Conservation (phyloP, 2,888 invertebrate genomes). For the Polietes domitor region DNA sequence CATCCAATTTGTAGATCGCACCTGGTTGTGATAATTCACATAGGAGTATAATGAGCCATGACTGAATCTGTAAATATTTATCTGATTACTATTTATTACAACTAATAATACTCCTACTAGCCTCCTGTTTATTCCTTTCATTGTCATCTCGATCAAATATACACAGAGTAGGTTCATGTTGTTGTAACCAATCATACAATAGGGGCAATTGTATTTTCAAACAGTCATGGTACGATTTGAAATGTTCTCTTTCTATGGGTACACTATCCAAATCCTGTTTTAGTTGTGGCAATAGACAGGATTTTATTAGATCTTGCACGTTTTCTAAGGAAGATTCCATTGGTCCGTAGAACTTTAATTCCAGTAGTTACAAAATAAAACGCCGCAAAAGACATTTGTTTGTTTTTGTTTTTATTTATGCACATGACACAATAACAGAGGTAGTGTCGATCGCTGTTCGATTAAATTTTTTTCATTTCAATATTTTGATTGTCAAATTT, state of each 20-base stretch:
- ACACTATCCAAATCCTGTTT: constrained; percentile 73
- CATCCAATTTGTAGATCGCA: constrained; percentile 71
- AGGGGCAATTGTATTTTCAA: constrained; percentile 73
- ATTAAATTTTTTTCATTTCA: no score
- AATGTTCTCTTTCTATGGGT: constrained; percentile 71
- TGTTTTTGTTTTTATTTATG: no score
- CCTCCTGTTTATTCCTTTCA: constrained; percentile 57
- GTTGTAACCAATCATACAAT: constrained; percentile 75
- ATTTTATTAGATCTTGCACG: constrained; percentile 69
- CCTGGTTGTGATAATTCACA: constrained; percentile 74
- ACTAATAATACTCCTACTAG: neutral
- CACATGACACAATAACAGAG: no score
- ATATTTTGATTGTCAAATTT: no score
- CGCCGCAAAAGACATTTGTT: no score
- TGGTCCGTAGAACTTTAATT: no score
- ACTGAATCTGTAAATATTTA: constrained; percentile 69
- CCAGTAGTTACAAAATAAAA: no score
- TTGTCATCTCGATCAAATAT: constrained; percentile 36
- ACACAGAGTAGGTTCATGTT: constrained; percentile 32
- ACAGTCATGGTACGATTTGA: constrained; percentile 70
- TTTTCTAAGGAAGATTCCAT: constrained; percentile 43
- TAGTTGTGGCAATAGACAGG: constrained; percentile 74
- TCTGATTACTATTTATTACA: no score
- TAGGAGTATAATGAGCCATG: constrained; percentile 71
- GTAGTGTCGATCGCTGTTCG: no score